Conservation (phyloP, 1,140 invertebrate genomes). For the Microplitis mediator region DNA sequence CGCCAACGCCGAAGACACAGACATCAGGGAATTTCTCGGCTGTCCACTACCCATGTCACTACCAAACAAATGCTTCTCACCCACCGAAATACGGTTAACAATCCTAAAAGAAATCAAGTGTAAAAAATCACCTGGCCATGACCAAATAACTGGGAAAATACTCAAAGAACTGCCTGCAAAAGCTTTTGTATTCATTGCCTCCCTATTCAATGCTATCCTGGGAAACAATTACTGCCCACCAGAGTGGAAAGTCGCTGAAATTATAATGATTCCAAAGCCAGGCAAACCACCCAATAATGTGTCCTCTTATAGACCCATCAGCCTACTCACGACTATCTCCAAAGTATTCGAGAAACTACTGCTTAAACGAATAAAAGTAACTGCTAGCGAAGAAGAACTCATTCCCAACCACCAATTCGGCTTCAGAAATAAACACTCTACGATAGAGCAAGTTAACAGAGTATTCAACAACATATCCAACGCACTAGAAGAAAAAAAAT, state of each 20-base stretch:
- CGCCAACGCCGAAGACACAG: neutral
- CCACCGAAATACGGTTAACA: neutral
- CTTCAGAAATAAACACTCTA: conserved; percentile 29
- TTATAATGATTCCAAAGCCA: conserved; percentile 47
- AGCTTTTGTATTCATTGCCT: conserved; percentile 30
- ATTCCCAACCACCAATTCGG: conserved; percentile 28
- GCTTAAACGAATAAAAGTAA: conserved; percentile 24
- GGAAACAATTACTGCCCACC: conserved; percentile 30
- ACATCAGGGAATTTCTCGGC: conserved; percentile 8
- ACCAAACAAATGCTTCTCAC: conserved; percentile 7
- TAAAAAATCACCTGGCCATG: conserved; percentile 39
- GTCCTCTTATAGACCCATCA: conserved; percentile 41
- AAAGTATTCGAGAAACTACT: conserved; percentile 33
- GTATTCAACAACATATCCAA: conserved; percentile 9
- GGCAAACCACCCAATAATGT: conserved; percentile 20
- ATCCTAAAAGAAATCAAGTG: conserved; percentile 1
- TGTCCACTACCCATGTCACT: neutral
- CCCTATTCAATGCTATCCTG: conserved; percentile 25
- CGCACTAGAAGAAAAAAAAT: conserved; percentile 36
- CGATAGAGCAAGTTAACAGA: too few relatives aligned
- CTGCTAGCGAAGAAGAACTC: neutral
- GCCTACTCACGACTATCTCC: conserved; percentile 37
- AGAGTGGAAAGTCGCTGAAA: conserved; percentile 45
- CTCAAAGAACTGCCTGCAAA: conserved; percentile 38
- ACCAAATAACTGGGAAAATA: conserved; percentile 34